Evolutionary conservation across 2,113 vertebrate genomes (phyloP).

Genomic region (Pseudolaguvia tuberculata): DNA sequence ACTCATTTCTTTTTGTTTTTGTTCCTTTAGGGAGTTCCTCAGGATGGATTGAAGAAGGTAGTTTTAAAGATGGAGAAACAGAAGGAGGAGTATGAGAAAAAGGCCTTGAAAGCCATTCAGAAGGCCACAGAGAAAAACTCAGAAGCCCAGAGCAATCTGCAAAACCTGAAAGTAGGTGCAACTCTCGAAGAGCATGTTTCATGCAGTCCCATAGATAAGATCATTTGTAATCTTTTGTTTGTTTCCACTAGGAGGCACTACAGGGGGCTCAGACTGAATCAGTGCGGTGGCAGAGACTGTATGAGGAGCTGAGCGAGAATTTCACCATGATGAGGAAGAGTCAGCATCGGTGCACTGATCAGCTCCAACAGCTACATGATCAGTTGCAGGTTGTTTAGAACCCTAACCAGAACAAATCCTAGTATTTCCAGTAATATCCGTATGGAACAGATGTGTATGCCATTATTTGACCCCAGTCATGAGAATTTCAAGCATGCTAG

Average conservation of each 20-base stretch:
- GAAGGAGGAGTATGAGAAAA: conserved; percentile 80
- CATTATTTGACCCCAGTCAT: not conserved
- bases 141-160: conserved; percentile 70
- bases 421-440: not conserved
- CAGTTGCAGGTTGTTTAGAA: conserved; percentile 86
- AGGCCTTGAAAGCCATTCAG: conserved; percentile 77
- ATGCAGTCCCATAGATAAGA: not conserved
- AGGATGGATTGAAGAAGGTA: conserved; percentile 77
- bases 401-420: too few relatives aligned
- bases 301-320: conserved; percentile 65
- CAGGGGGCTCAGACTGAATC: conserved; percentile 66
- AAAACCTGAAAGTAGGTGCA: conserved; percentile 73
- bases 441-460: not conserved
- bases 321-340: conserved; percentile 59
- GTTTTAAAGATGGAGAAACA: conserved; percentile 87
- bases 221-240: not conserved
- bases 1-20: not conserved
- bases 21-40: conserved; percentile 55
- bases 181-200: not conserved
- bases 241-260: conserved; percentile 71
- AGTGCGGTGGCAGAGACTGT: conserved; percentile 72
- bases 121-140: conserved; percentile 80
- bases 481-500: not conserved
- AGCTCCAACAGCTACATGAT: conserved; percentile 71
- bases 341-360: conserved; percentile 65